phyloP scores from a whole-genome alignment of 1,140 invertebrate species.

The Bombus superbus region DNA sequence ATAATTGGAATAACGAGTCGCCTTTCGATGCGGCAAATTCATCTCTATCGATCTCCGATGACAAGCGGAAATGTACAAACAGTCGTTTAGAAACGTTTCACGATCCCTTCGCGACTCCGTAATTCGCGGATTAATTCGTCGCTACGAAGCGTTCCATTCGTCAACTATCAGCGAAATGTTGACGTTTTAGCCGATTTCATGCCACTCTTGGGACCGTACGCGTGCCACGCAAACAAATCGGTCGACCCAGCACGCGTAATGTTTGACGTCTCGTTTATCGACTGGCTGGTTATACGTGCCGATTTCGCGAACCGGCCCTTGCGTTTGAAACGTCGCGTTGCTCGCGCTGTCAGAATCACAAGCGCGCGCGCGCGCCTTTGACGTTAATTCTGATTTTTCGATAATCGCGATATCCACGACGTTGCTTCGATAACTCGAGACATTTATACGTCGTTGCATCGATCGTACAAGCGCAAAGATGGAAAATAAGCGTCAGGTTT shows the following conservation, averaged over 20 bases:
- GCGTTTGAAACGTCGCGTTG: not conserved
- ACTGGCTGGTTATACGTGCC: not conserved
- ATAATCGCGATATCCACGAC: not conserved
- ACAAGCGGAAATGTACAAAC: conserved; percentile 20
- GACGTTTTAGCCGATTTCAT: not conserved
- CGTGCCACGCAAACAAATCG: conserved; percentile 4
- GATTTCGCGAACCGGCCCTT: not conserved
- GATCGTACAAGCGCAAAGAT: too few species aligned
- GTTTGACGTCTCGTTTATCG: conserved; percentile 9
- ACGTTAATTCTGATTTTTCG: not conserved
- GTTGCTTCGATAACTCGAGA: not conserved
- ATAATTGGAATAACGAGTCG: too few species aligned
- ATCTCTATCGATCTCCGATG: too few species aligned
- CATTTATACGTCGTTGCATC: too few species aligned
- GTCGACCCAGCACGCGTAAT: not conserved
- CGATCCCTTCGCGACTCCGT: not conserved
- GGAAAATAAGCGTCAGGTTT: not conserved
- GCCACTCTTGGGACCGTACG: not conserved
- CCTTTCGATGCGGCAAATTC: too few species aligned
- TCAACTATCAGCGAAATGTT: not conserved
- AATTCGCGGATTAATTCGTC: conserved; percentile 27
- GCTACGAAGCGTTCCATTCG: not conserved
- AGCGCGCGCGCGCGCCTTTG: not conserved
- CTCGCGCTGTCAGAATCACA: not conserved
- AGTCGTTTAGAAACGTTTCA: not conserved